These are phyloP conservation scores for Oophaga sylvatica DNA, from an alignment of 2,797 vertebrate genomes.

Conservation along the genomic window DNA sequence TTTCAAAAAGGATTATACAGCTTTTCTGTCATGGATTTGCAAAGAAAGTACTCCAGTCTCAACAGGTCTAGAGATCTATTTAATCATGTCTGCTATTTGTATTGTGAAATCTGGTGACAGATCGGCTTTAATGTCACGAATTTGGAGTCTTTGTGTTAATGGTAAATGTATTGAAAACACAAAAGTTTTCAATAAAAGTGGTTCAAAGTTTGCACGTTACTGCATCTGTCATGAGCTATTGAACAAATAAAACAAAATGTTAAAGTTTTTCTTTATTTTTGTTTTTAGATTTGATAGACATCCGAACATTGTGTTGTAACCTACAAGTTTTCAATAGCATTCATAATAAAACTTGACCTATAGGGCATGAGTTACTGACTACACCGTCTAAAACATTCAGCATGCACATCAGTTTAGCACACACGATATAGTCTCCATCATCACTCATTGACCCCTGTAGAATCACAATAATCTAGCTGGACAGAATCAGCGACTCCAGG, in stretches of 20 bases:
- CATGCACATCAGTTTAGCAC: background rate
- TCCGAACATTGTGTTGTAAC: background rate
- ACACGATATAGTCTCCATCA: background rate
- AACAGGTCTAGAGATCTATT: too few relatives aligned
- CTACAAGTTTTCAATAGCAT: background rate
- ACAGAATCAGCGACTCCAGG: background rate
- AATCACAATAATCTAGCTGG: background rate
- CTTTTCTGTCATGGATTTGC: too few relatives aligned
- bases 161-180: slow-evolving; percentile 4
- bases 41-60: too few relatives aligned
- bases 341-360: background rate
- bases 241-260: slow-evolving; percentile 10
- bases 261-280: background rate
- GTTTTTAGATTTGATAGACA: background rate
- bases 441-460: background rate
- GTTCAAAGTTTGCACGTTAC: slow-evolving; percentile 6
- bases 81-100: too few relatives aligned
- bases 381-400: background rate
- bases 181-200: background rate
- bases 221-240: slow-evolving; percentile 26
- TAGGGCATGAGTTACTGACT: background rate
- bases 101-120: too few relatives aligned
- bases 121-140: background rate
- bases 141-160: background rate
- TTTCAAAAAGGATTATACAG: too few relatives aligned